Evolutionary conservation across 2,888 invertebrate genomes (phyloP), one percentile per base, ranked within the genome.

Genomic region (Plagiodera versicolora): DNA sequence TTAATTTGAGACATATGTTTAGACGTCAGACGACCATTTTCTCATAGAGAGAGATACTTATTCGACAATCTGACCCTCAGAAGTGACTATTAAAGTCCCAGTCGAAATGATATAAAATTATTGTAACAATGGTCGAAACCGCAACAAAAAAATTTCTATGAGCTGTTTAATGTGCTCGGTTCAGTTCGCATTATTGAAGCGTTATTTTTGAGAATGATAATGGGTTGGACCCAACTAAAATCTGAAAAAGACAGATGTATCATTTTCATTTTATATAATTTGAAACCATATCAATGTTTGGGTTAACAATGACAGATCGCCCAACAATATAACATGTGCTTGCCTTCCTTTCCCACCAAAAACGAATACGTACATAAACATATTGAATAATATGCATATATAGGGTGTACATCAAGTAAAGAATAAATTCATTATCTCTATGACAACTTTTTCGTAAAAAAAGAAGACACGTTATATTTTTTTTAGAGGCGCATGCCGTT

Each of bases 1-100:
- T 76, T 76, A 76, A 76, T 76, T 76, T 72, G 70, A 74, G 69
- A 70, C 76, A 76, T 75, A 73, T 76, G 76, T 75, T 76, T 75
- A 75, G 69, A 45, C 58, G 56, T 39, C 58, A 54, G 52, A 57
- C 65, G 58, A 64, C 63, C 59, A 61, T 55, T 61, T 58, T 51
- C 44, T 45, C 53, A 56, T n/a, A 24, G 35, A 50, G 52, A 62
- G 51, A 35, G 53, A 57, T 57, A 57, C 52, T 67, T 64, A 60
- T 67, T 64, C 67, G 59, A 63, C 67, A 65, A 69, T 69, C 67
- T 56, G 55, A 58, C 63, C 56, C 35, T 56, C 70, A 67, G 11
- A 71, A 73, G 70, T 69, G 71, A 69, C 72, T 67, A 72, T 74
- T 74, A 72, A 58, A 64, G 45, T 60, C 68, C 63, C 49, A 57